Evolutionary conservation across 2,888 invertebrate genomes (phyloP), one percentile per base, ranked within the genome.

Genomic region (Mythimna loreyi): DNA sequence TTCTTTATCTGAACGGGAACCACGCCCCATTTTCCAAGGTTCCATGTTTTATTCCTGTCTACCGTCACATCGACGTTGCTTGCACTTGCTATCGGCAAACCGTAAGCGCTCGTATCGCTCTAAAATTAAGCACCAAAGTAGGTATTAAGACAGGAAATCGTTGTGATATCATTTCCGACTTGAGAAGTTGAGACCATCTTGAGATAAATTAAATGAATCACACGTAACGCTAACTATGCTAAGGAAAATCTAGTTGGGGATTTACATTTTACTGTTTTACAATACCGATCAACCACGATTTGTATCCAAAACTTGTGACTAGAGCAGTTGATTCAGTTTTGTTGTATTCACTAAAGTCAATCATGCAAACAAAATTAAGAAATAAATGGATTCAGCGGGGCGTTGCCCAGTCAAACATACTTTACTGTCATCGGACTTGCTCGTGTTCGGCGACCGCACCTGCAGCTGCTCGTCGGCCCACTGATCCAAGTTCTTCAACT

Each of bases 381-480:
- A 79, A 77, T 57, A 64, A 77, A 75, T 52, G 25, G 21, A 64
- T 33, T 58, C 45, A 49, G 40, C 28, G 40, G 62, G 73, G 63
- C 75, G 58, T 56, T 75, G 65, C 67, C 68, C 70, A 21, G 25
- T 23, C 33, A 65, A 65, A 82, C 89, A 80, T 86, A 95, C 95
- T 88, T 93, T 93, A 81, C 88, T 92, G 72, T 95, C 95, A 49
- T 95, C 95, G 61, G 93, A 92, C 80, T 91, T 93, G 75, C 87
- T 90, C 0, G 87, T 87, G 55, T 87, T 89, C 55, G 87, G 83
- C 33, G 93, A 91, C 68, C 88, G 90, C 47, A 81, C 80, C 70
- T 90, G 86, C 81, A 94, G 81, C 82, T 94, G 94, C 71, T 95
- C 94, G 67, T 95, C 95, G 0, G 94, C 95, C 94, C 95, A 95